phyloP scores from a whole-genome alignment of 1,140 invertebrate genomes.

The Heliconius hermathena region DNA sequence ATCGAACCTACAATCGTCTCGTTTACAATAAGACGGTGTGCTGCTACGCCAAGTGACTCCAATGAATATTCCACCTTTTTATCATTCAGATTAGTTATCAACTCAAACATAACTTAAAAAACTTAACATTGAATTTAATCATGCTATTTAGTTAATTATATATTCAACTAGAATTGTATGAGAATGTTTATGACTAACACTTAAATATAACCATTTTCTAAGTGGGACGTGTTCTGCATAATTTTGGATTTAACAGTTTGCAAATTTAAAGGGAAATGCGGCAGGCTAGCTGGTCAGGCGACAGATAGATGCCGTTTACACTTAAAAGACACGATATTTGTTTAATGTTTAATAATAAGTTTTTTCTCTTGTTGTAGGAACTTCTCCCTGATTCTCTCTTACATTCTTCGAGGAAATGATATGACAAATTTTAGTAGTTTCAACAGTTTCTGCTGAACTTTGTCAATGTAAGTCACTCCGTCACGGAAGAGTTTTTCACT shows the following conservation, averaged over 20 bases:
- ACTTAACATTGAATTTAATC: not conserved
- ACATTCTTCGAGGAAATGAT: too few relatives aligned
- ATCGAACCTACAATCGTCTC: too few relatives aligned
- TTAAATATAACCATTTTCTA: constrained; percentile 12
- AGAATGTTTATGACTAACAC: constrained; percentile 8
- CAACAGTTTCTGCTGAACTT: too few relatives aligned
- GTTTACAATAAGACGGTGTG: too few relatives aligned
- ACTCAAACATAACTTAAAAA: not conserved
- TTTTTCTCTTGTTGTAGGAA: too few relatives aligned
- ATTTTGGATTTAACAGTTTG: constrained; percentile 13
- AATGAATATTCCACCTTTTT: too few relatives aligned
- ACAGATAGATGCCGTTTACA: not conserved
- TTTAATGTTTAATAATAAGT: not conserved
- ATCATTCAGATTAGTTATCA: too few relatives aligned
- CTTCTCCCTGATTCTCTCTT: too few relatives aligned
- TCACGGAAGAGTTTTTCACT: too few relatives aligned
- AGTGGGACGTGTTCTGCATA: constrained; percentile 19
- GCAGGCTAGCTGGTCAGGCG: constrained; percentile 25
- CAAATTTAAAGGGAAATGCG: constrained; percentile 15
- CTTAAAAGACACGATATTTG: not conserved
- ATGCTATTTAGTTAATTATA: not conserved
- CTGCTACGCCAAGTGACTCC: too few relatives aligned
- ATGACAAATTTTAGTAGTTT: too few relatives aligned
- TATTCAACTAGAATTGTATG: constrained; percentile 11
- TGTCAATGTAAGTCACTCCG: too few relatives aligned